Evolutionary conservation across 2,797 vertebrate species (phyloP), one percentile per base, ranked within the genome.

Genomic region (Poeciliopsis gracilis): DNA sequence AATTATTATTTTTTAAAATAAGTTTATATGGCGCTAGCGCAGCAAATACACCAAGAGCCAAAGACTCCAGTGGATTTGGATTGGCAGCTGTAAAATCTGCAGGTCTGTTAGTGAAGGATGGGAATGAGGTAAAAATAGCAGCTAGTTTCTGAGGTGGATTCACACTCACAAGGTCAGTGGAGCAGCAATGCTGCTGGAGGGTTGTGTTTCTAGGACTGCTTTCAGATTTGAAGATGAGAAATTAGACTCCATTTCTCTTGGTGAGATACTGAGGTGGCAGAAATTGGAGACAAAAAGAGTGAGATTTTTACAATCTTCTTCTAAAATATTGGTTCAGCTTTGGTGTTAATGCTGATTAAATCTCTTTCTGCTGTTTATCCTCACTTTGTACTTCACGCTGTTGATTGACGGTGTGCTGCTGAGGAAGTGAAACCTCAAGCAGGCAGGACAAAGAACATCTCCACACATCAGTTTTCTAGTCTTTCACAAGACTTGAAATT

Each of bases 101-200:
- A 69, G 70, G 84, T 76, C 78, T 83, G 79, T 87, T 81, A 78
- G 71, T 77, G 71, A 79, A 79, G 15, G 10, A 45, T 20, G 20
- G 77, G 82, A 78, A 75, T 23, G 11, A 43, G 71, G 72, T 87
- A 87, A 75, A 83, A 90, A 82, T 85, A 89, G 81, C 49, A 77
- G 10, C 77, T 77, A 61, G 72, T 88, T 90, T 87, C 86, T 81
- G 79, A 63, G 80, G 80, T 86, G 82, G 72, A 69, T 77, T 88
- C 80, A 79, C 67, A 78, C 84, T 90, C 82, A 84, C 66, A 75
- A 84, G 86, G 87, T 90, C 90, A 92, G 79, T 86, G 73, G 87
- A 89, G 83, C 84, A 88, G 81, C 55, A 71, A 61, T 2, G 41
- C 74, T 82, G 82, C 84, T 2, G 43, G 75, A 36, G 82, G 83